Evolutionary conservation across 2,113 vertebrate species (phyloP), one percentile per base, ranked within the genome.

Genomic region (Phyllostomus discolor): DNA sequence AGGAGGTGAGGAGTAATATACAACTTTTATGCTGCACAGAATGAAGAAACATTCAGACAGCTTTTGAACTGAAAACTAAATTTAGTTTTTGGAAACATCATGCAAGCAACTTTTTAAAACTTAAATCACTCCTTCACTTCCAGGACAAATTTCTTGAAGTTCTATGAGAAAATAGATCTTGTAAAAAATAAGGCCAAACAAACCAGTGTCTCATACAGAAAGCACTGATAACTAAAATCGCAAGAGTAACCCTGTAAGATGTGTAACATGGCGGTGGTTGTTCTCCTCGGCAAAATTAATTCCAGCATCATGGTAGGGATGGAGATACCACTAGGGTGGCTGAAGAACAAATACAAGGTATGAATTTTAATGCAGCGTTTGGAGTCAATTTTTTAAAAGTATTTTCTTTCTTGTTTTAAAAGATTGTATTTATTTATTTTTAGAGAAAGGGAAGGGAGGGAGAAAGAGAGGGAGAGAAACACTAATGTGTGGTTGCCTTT

Each of bases 131-230:
- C 10, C 12, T 89, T 95, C 10, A 91, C 69, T 82, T 95, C 33
- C 10, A 72, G 33, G 75, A 33, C 22, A 70, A 62, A 78, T 17
- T 24, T 79, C 76, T 91, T 82, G 38, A 62, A n/a, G 5, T 96
- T 88, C 33, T 75, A n/a, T 80, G 16, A 95, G 24, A 70, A 95
- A 62, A 62, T 59, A n/a, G 17, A 88, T 67, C 41, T 26, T 92
- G 59, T 50, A 70, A 96, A 95, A 90, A 94, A 76, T 48, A 67
- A 95, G 94, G 52, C 4, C n/a, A 94, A 90, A 26, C 2, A 66
- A 83, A 66, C 7, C 38, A 89, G 52, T 52, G 84, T 0, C 16
- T 26, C 11, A 7, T 4, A 41, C 14, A 88, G 62, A 88, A 91
- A 88, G 4, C 10, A 50, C 15, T 26, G 15, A 73, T 64, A 80